Base-by-base conservation (phyloP, 2,888 invertebrate genomes). In the Sphaerophoria rueppellii region DNA sequence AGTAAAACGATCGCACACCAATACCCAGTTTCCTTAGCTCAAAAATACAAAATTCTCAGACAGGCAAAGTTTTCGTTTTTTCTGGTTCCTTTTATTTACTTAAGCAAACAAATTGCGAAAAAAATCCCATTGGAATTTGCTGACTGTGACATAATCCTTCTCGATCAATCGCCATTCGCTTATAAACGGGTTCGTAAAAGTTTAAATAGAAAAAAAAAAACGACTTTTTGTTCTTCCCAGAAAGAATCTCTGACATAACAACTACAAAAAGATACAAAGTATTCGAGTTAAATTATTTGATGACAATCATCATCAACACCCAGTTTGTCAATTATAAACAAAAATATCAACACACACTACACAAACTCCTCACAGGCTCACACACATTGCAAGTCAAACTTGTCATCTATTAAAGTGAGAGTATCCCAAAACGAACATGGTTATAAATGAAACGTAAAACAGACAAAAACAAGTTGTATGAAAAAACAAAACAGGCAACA, bases 251-350 rank as follows among this genome's bases (percentile, higher is more conserved):
- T 67, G 52, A 67, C 58, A 75, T 50, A 60, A 32, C 6, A 60
- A 32, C 6, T 34, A 50, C n/a, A 32, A n/a, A n/a, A 40, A 11
- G 4, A 16, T 61, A 43, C 43, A 54, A 37, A 2, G 58, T 57
- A 57, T 75, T 75, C 43, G 52, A 67, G 69, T 60, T 43, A 24
- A 16, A 5, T 24, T 24, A 52, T 7, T 24, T 43, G 40, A 43
- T 69, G 75, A 75, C 67, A 67, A 37, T 65, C 74, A 65, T 46
- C 54, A 73, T 35, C 48, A 48, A 46, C 46, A 32, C 9, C 46
- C 54, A 37, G 1, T 6, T n/a, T 14, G 32, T 65, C 16, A 32
- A 32, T 16, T 46, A 16, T 40, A 43, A 9, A 43, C 9, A 43
- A 43, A 43, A 50, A 63, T 32, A 16, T 4, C 11, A 35, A 7